Evolutionary conservation across 2,888 invertebrate genomes (phyloP).

Genomic region (Andricus curvator): DNA sequence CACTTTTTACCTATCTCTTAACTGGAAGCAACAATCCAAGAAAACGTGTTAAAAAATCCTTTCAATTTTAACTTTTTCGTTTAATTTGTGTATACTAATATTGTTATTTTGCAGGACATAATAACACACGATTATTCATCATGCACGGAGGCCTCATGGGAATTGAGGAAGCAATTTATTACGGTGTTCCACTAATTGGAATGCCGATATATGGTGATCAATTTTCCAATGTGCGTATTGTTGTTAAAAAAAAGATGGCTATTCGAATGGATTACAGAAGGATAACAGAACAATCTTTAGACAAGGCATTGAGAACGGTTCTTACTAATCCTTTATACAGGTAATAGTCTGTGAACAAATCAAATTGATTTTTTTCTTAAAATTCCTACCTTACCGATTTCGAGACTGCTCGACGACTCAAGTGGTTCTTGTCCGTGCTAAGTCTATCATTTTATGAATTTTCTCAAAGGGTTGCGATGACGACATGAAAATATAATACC

Average conservation of each 20-base stretch:
- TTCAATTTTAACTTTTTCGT: too few species aligned
- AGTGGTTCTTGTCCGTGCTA: too few species aligned
- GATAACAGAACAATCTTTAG: conserved; percentile 59
- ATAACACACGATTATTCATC: conserved; percentile 69
- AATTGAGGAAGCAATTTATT: conserved; percentile 62
- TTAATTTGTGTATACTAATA: too few species aligned
- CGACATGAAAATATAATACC: too few species aligned
- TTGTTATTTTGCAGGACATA: conserved; percentile 41
- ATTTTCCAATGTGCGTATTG: conserved; percentile 62
- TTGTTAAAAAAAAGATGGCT: conserved; percentile 46
- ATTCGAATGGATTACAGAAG: conserved; percentile 55
- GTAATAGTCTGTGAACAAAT: conserved; percentile 39
- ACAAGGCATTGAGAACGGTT: conserved; percentile 61
- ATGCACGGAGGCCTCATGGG: conserved; percentile 66
- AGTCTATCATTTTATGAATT: too few species aligned
- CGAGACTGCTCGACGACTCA: too few species aligned
- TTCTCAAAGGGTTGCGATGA: too few species aligned
- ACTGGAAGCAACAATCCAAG: too few species aligned
- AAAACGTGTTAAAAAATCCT: too few species aligned
- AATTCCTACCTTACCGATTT: too few species aligned
- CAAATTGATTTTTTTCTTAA: neutral
- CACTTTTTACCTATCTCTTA: too few species aligned
- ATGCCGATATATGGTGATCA: conserved; percentile 65
- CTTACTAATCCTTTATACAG: conserved; percentile 62
- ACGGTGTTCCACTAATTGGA: conserved; percentile 64